Evolutionary conservation across 2,888 invertebrate species (phyloP).

Genomic region (Phasia obesa): DNA sequence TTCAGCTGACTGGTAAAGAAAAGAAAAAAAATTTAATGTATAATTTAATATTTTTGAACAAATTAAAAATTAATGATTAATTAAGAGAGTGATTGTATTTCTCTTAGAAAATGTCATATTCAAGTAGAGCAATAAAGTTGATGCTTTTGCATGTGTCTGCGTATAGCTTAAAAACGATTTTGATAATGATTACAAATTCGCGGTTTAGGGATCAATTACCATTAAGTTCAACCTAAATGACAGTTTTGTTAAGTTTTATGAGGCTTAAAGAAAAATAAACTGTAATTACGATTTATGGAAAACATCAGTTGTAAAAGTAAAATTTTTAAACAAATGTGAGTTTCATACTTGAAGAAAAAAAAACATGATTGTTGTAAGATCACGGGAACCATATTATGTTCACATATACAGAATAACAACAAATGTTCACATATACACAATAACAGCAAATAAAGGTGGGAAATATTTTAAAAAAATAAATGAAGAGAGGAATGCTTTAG

Average conservation of each 20-base stretch:
- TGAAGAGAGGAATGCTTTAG: too few species aligned
- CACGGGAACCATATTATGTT: too few species aligned
- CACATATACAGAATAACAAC: too few species aligned
- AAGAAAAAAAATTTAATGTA: slow-evolving; percentile 22
- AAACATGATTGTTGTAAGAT: too few species aligned
- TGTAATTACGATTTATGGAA: too few species aligned
- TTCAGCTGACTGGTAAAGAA: background rate
- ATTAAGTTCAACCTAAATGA: slow-evolving; percentile 8
- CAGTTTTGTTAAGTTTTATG: slow-evolving; percentile 20
- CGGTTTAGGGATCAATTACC: slow-evolving; percentile 58
- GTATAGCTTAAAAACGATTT: background rate
- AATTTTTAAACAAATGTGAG: too few species aligned
- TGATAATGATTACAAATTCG: slow-evolving; percentile 6
- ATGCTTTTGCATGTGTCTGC: slow-evolving; percentile 31
- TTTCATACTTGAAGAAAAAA: too few species aligned
- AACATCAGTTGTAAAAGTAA: too few species aligned
- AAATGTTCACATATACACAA: too few species aligned
- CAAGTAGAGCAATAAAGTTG: slow-evolving; percentile 57
- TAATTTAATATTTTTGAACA: slow-evolving; percentile 5
- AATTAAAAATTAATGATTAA: slow-evolving; percentile 6
- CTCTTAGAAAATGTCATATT: slow-evolving; percentile 41
- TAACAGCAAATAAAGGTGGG: too few species aligned
- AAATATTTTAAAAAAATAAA: too few species aligned
- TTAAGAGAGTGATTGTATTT: slow-evolving; percentile 27
- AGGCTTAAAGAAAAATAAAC: background rate